Conservation (phyloP, 37 sponge, comb jelly and placozoan species). For the Halisarca cf. caerulea region DNA sequence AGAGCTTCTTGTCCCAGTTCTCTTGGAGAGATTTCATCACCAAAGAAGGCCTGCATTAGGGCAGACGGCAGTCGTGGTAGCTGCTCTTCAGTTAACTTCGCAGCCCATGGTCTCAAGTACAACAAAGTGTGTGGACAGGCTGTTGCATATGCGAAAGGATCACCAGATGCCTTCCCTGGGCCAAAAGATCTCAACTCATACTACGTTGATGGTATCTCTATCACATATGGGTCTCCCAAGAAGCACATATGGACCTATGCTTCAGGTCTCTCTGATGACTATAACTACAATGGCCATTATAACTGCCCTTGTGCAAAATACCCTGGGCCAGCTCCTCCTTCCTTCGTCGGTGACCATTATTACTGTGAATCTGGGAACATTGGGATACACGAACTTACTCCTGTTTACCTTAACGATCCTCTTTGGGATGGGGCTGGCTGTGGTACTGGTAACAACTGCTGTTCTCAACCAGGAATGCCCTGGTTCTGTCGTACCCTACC, state of each 20-base stretch:
- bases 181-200: background rate
- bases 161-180: background rate
- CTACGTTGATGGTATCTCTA: slow-evolving; percentile 30
- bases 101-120: background rate
- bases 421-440: slow-evolving; percentile 20
- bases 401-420: slow-evolving; percentile 1
- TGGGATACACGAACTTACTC: background rate
- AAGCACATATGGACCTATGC: slow-evolving; percentile 27
- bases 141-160: background rate
- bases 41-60: slow-evolving; percentile 17
- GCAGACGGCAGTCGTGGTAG: background rate
- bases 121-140: slow-evolving; percentile 12
- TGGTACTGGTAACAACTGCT: slow-evolving; percentile 12
- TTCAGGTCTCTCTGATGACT: background rate
- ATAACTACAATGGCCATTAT: background rate
- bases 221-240: slow-evolving; percentile 10
- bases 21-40: background rate
- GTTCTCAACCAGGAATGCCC: background rate
- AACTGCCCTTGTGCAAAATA: slow-evolving; percentile 24
- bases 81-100: background rate
- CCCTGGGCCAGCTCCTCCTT: slow-evolving; percentile 27
- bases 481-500: slow-evolving; percentile 1
- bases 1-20: background rate
- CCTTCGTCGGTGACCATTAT: slow-evolving; percentile 10
- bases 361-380: slow-evolving; percentile 27